Conservation (phyloP, 2,797 vertebrate species). For the Aplochiton taeniatus region DNA sequence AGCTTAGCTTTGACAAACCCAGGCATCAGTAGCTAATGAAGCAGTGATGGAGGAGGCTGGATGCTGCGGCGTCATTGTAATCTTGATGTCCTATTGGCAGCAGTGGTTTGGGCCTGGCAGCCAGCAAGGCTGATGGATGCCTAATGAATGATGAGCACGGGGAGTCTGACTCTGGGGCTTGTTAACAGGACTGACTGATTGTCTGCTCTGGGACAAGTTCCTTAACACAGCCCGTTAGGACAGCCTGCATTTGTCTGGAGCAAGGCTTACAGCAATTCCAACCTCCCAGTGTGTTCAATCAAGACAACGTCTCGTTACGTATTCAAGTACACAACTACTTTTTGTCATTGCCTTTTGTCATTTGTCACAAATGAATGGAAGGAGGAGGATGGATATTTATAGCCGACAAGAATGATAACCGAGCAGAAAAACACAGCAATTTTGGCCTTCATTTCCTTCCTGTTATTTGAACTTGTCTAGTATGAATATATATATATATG, state of each 20-base stretch:
- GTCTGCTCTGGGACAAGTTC: conserved; percentile 47
- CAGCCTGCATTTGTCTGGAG: conserved; percentile 30
- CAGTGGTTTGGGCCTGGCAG: conserved; percentile 22
- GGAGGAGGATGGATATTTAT: neutral
- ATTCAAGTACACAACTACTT: neutral
- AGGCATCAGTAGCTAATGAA: conserved; percentile 31
- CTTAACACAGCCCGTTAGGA: conserved; percentile 44
- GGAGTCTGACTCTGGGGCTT: conserved; percentile 44
- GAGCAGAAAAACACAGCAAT: conserved; percentile 4
- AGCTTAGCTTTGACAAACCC: conserved; percentile 41
- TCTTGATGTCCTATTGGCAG: conserved; percentile 54
- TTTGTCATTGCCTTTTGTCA: conserved; percentile 20
- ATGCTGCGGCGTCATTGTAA: conserved; percentile 45
- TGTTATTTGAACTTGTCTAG: conserved; percentile 10
- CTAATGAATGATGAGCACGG: conserved; percentile 40
- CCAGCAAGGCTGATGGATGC: conserved; percentile 53
- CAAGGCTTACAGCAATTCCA: conserved; percentile 31
- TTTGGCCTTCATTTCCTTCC: conserved; percentile 13
- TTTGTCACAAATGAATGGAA: conserved; percentile 23
- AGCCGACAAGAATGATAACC: conserved; percentile 24
- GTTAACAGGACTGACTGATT: conserved; percentile 55
- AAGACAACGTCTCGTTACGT: neutral
- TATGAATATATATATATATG: conserved; percentile 5
- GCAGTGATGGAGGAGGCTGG: conserved; percentile 26
- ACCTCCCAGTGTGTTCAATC: neutral